Percentiles rank a stretch among this genome's conserved stretches.
Conservation (phyloP, 2,888 invertebrate species). For the Amblyjoppa fuscipennis region DNA sequence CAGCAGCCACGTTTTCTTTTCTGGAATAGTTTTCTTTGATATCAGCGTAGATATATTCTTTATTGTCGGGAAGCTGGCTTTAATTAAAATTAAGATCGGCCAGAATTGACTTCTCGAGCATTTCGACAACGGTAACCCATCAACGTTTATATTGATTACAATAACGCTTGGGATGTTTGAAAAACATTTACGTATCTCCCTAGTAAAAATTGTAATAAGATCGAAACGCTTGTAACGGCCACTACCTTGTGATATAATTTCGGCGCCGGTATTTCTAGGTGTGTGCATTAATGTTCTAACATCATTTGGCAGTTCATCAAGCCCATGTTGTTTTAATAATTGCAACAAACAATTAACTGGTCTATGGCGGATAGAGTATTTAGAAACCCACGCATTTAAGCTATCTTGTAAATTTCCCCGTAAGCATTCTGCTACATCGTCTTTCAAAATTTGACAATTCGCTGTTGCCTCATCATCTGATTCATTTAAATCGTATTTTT, state of each 20-base stretch:
- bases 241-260: slow-evolving; percentile 2
- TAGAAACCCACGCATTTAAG: slow-evolving; percentile 23
- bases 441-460: background rate
- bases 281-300: slow-evolving; percentile 32
- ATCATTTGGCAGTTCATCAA: slow-evolving; percentile 32
- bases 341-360: slow-evolving; percentile 27
- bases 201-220: background rate
- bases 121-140: slow-evolving; percentile 43
- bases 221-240: slow-evolving; percentile 22
- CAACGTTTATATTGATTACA: slow-evolving; percentile 33
- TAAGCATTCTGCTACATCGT: slow-evolving; percentile 9
- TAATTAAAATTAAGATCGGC: slow-evolving; percentile 55
- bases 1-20: slow-evolving; percentile 7
- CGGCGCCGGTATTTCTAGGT: slow-evolving; percentile 10
- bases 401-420: slow-evolving; percentile 11
- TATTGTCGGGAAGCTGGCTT: slow-evolving; percentile 17
- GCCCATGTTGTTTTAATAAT: slow-evolving; percentile 17
- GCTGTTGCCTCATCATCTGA: slow-evolving; percentile 9
- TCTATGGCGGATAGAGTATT: slow-evolving; percentile 15
- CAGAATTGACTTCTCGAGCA: slow-evolving; percentile 30
- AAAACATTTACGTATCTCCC: slow-evolving; percentile 10
- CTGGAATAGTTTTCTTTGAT: slow-evolving; percentile 13
- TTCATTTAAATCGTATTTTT: slow-evolving; percentile 10
- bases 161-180: background rate
- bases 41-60: slow-evolving; percentile 19